A percentile compares a stretch with the other conserved stretches of the same genome.
Conservation (phyloP, 2,113 vertebrate genomes). For the Panurus biarmicus region DNA sequence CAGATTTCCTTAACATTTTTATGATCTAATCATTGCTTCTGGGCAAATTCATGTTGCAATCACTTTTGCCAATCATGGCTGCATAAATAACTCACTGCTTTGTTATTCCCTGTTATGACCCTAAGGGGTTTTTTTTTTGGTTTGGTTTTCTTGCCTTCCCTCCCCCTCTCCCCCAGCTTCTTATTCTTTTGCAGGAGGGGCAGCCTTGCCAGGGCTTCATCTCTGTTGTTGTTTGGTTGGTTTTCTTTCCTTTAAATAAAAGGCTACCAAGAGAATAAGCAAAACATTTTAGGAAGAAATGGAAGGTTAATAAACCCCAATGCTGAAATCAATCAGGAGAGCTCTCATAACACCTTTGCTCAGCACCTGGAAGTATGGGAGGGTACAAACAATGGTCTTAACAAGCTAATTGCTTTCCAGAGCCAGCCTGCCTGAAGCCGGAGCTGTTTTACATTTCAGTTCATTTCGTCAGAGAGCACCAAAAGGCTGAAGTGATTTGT, state of each 20-base stretch:
- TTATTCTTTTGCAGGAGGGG: background rate
- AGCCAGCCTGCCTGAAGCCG: constrained; percentile 21
- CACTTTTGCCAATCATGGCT: constrained; percentile 67
- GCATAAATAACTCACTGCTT: constrained; percentile 68
- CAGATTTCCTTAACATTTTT: constrained; percentile 72
- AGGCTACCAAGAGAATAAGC: background rate
- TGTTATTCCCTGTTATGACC: constrained; percentile 66
- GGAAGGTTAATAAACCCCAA: constrained; percentile 16
- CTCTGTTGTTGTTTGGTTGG: background rate
- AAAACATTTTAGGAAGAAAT: background rate
- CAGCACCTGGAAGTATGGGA: constrained; percentile 32
- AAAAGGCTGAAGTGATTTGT: constrained; percentile 66
- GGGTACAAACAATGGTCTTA: constrained; percentile 42
- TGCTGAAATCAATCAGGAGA: constrained; percentile 41
- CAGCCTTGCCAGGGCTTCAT: background rate
- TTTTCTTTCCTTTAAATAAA: constrained; percentile 31
- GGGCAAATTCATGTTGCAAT: constrained; percentile 69
- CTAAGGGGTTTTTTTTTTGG: background rate
- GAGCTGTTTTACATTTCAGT: constrained; percentile 52
- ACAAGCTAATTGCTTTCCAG: constrained; percentile 60
- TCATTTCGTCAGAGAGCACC: constrained; percentile 49
- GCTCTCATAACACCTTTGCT: constrained; percentile 10
- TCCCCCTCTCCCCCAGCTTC: background rate
- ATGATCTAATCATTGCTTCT: constrained; percentile 70
- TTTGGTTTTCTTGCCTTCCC: background rate